Evolutionary conservation across 2,113 vertebrate genomes (phyloP).

Genomic region (Hystrix cristata): DNA sequence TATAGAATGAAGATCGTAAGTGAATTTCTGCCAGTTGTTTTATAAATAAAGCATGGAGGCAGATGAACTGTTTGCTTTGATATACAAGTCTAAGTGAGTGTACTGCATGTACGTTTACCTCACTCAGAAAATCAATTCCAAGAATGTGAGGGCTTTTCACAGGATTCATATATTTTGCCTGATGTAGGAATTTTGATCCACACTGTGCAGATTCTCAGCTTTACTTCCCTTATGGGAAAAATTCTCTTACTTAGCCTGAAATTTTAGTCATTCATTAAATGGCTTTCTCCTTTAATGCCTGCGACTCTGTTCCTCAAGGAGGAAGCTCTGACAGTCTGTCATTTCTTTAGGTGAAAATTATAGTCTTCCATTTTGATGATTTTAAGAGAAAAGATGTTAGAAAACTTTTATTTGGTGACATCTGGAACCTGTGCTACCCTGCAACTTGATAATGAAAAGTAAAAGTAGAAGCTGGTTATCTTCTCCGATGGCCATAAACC

Average conservation of each 20-base stretch:
- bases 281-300: conserved; percentile 36
- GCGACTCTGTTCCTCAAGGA: conserved; percentile 32
- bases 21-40: conserved; percentile 62
- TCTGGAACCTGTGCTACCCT: not conserved
- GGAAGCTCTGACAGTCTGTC: conserved; percentile 11
- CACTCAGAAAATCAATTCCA: conserved; percentile 60
- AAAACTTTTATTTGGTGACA: conserved; percentile 65
- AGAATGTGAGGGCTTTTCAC: conserved; percentile 31
- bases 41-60: conserved; percentile 74
- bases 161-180: conserved; percentile 66
- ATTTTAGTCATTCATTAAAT: conserved; percentile 75
- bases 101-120: conserved; percentile 39
- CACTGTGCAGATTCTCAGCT: conserved; percentile 73
- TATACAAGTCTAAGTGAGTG: conserved; percentile 43
- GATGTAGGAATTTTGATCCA: conserved; percentile 74
- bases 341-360: conserved; percentile 63
- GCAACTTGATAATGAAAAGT: conserved; percentile 4
- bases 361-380: conserved; percentile 33
- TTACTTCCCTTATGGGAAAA: conserved; percentile 77
- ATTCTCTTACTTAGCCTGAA: conserved; percentile 68
- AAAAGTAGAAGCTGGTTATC: conserved; percentile 60
- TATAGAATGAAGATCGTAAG: conserved; percentile 59
- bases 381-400: conserved; percentile 56
- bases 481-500: not conserved
- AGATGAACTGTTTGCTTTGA: conserved; percentile 68